Evolutionary conservation across 2,797 vertebrate species (phyloP).

Genomic region (Melanotaenia nigrans): DNA sequence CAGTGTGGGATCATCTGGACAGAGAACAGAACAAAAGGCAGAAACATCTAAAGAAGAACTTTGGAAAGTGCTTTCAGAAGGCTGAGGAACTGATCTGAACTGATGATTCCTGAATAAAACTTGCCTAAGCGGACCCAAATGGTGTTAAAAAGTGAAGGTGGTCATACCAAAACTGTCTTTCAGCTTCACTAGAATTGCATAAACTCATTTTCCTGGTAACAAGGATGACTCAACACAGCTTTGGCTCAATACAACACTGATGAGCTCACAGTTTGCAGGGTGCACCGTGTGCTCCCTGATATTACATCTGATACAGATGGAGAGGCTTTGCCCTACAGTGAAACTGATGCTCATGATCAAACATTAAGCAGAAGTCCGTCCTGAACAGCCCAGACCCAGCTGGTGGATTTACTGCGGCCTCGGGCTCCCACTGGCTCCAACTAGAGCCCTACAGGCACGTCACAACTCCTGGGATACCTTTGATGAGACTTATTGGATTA

Average conservation of each 20-base stretch:
- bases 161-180: not conserved
- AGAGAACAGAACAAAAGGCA: no score
- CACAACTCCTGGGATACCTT: constrained; percentile 39
- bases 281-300: not conserved
- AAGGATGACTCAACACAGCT: not conserved
- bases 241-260: not conserved
- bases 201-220: not conserved
- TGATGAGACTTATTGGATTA: constrained; percentile 48
- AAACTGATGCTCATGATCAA: constrained; percentile 17
- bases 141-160: not conserved
- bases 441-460: constrained; percentile 11
- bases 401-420: constrained; percentile 54
- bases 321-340: not conserved
- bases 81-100: not conserved
- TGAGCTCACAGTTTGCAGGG: not conserved
- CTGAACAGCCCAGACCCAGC: constrained; percentile 51
- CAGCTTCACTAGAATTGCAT: no score
- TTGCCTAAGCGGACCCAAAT: not conserved
- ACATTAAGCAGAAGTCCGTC: constrained; percentile 19
- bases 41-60: no score
- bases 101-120: not conserved
- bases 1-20: no score
- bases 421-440: constrained; percentile 36
- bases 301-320: constrained; percentile 5
- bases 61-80: not conserved